Conservation (phyloP, 2,888 invertebrate genomes). For the Brachylomia viminalis region DNA sequence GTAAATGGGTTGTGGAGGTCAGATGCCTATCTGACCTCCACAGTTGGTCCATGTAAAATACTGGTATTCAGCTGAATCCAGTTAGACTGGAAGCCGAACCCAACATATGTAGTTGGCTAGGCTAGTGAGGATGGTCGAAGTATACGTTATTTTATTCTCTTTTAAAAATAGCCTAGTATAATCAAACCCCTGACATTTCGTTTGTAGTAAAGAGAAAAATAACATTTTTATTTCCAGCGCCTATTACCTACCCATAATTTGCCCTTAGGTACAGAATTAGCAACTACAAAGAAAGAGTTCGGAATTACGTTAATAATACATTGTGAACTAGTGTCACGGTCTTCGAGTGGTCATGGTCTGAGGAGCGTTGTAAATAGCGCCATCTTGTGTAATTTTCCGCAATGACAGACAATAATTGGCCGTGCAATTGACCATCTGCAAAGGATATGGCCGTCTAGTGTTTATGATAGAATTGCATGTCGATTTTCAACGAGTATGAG, state of each 20-base stretch:
- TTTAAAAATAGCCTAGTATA: no score
- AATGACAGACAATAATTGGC: constrained; percentile 14
- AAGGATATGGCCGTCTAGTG: constrained; percentile 14
- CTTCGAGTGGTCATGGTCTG: constrained; percentile 33
- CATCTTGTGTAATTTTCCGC: constrained; percentile 34
- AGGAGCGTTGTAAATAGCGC: constrained; percentile 29
- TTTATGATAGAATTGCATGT: not conserved
- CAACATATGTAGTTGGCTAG: no score
- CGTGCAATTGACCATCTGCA: constrained; percentile 23
- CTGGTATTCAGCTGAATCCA: no score
- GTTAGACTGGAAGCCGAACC: no score
- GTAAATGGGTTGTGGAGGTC: no score
- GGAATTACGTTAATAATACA: constrained; percentile 35
- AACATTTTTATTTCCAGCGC: not conserved
- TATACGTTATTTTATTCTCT: no score
- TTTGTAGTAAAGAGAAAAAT: not conserved
- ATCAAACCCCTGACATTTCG: no score
- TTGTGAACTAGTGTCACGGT: constrained; percentile 37
- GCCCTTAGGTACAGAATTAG: not conserved
- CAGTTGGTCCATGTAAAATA: no score
- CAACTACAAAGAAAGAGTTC: not conserved
- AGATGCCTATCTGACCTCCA: no score
- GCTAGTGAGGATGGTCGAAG: no score
- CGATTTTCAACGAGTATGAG: not conserved
- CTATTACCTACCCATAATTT: not conserved